These are phyloP conservation scores for Panthera leo DNA, from an alignment of 2,113 vertebrate species.

Conservation along the genomic window DNA sequence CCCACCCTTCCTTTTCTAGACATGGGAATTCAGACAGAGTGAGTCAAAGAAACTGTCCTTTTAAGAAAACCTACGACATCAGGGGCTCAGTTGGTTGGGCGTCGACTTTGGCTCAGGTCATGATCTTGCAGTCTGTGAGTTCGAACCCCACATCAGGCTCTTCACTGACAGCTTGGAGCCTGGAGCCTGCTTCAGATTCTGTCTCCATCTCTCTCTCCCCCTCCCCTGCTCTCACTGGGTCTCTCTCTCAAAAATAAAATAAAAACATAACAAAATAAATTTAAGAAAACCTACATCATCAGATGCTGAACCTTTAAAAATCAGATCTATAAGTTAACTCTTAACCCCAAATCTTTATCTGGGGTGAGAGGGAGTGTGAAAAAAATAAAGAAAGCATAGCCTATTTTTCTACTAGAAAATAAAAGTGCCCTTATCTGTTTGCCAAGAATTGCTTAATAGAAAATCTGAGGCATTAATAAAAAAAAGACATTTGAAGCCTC, in stretches of 20 bases:
- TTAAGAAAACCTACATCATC: background rate
- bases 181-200: background rate
- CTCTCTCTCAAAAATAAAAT: background rate
- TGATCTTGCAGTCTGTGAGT: background rate
- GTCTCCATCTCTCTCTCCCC: background rate
- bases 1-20: background rate
- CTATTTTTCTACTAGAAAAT: background rate
- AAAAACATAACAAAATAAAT: no score
- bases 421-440: background rate
- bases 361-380: background rate
- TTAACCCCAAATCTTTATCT: background rate
- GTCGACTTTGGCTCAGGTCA: background rate
- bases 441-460: background rate
- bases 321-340: background rate
- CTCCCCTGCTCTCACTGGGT: background rate
- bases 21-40: background rate
- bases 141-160: background rate
- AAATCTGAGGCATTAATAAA: background rate
- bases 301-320: background rate
- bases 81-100: background rate
- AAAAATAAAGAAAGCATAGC: background rate
- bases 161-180: background rate
- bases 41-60: background rate
- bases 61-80: background rate
- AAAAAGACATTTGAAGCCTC: background rate